Base-by-base conservation (phyloP, 2,888 invertebrate genomes). In the Diloba caeruleocephala region DNA sequence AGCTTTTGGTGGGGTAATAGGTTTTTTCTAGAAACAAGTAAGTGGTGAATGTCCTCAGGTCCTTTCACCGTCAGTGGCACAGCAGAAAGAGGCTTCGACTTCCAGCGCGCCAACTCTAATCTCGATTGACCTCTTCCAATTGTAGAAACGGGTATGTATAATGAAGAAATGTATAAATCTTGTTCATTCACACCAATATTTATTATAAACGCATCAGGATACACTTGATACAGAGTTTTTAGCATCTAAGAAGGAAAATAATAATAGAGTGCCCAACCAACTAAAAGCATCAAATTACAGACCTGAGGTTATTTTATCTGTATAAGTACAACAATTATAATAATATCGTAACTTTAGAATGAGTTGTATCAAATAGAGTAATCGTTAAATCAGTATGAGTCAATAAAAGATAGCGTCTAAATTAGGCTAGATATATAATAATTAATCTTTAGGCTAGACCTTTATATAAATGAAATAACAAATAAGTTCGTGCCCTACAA, bases 1-100 rank as follows among this genome's bases (percentile, higher is more conserved):
- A 46, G 29, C 21, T 39, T 46, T 7, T 38, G 38, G 15, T 46
- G 39, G 10, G 38, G 12, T 31, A 31, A 14, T 4, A 46, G 29
- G 12, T 46, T 46, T 1, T 8, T 3, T 14, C 45, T 46, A 23
- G 38, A 29, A 23, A 14, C 12, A 1, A 31, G 10, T 26, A 46
- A 21, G 12, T 14, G 21, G 9, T 38, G 29, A 8, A 46, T 8
- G 14, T 46, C 45, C 21, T 46, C 45, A 29, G 45, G 39, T 31
- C 29, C 31, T 6, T 10, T 29, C 9, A 39, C 14, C 13, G 45
- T 39, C n/a, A 39, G 3, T 6, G 21, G 39, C 8, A 46, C 31
- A 5, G 21, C 21, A 7, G 45, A 39, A 19, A 39, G 21, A 17
- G 14, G 14, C 10, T 39, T 46, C 6, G 45, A 12, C n/a, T 31